Evolutionary conservation across 2,888 invertebrate species (phyloP), one percentile per base, ranked within the genome.

Genomic region (Euclidia mi): DNA sequence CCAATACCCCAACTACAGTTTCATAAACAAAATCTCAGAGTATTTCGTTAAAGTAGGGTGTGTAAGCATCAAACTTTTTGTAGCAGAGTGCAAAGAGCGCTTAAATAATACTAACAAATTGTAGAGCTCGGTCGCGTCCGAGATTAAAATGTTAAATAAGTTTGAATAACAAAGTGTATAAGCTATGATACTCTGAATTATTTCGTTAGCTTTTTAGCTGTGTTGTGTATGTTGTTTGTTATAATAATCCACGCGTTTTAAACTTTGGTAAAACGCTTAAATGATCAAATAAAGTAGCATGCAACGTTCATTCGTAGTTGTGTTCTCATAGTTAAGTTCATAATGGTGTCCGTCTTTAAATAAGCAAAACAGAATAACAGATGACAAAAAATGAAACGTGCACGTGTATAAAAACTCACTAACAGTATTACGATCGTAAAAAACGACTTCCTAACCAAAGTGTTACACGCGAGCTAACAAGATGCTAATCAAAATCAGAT

Each of bases 1-100:
- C 77, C 72, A 45, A 47, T 53, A 57, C 60, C 67, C 72, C 64
- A 76, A 81, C 78, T 74, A 79, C 65, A 64, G 72, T 81, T 79
- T 78, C 59, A 62, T 64, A 65, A 62, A 70, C 59, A 70, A 66
- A 70, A 75, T 65, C 56, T 53, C 31, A 20, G 29, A 20, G 17
- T 57, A 57, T 56, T 56, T 50, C 49, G 29, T 52, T 50, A 38
- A 37, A 37, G 12, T 49, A 31, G 35, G 29, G 31, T 29, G 40
- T 56, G 32, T 43, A 38, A 42, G 43, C 43, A 48, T 32, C 32
- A 20, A 48, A 40, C 38, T 56, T 56, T 44, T 56, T 44, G 42
- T 14, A 10, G 20, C 3, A 17, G 32, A 45, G 51, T 52, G 51
- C 45, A 40, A 52, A 45, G 45, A 40, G 51, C 45, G 40, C 43